These are phyloP conservation scores for Falco novaeseelandiae DNA, from an alignment of 2,797 vertebrate species.

Conservation along the genomic window DNA sequence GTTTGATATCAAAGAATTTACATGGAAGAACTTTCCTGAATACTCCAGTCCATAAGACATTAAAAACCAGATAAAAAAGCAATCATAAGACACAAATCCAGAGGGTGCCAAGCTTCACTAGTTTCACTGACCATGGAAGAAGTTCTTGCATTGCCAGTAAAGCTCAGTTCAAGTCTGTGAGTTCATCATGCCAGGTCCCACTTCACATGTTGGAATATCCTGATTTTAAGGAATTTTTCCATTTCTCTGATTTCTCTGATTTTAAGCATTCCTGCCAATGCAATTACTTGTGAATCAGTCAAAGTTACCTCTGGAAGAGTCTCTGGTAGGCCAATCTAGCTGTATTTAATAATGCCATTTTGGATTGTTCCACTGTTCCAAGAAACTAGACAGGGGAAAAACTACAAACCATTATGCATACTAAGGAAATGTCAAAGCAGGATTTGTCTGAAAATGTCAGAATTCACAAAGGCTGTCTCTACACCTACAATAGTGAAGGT, in stretches of 20 bases:
- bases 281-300: background rate
- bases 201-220: background rate
- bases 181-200: background rate
- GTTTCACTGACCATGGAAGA: background rate
- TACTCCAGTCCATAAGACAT: background rate
- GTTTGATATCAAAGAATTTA: background rate
- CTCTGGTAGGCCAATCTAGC: background rate
- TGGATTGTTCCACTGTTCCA: background rate
- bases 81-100: background rate
- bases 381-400: background rate
- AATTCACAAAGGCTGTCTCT: background rate
- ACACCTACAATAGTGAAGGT: background rate
- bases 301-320: background rate
- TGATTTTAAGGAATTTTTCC: conserved; percentile 18
- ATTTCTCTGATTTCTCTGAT: conserved; percentile 6
- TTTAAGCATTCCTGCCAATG: background rate
- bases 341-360: background rate
- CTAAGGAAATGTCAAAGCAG: background rate
- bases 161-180: background rate
- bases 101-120: background rate
- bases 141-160: background rate
- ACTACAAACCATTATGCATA: background rate
- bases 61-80: background rate
- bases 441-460: conserved; percentile 1
- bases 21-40: background rate